Base-by-base conservation (phyloP, 2,113 vertebrate genomes). In the Telmatochromis sp. region DNA sequence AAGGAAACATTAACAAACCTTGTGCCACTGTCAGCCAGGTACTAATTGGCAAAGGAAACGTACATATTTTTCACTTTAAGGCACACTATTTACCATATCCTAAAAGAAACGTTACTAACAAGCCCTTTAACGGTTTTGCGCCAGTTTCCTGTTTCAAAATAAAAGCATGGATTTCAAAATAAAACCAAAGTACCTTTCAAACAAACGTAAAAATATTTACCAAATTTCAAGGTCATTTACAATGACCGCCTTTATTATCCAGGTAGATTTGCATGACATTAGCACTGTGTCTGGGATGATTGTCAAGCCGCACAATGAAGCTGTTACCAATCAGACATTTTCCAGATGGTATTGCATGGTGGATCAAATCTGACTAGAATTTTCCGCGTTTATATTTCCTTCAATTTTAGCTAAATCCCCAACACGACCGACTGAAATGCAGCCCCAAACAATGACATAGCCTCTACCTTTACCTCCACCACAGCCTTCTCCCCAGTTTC, bases 301-400 rank as follows among this genome's bases (percentile, higher is more conserved):
- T 70, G 37, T 15, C 65, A 70, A 42, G 65, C 12, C 2, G 37
- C 12, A 42, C 40, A 45, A 42, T 26, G 12, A 42, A 70, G 65
- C n/a, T 42, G 65, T 70, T 70, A 3, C 37, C 5, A 42, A 14
- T 70, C 37, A 70, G 35, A 23, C n/a, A 4, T 40, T 15, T 70
- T 23, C 35, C 65, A 23, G 12, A 70, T 70, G 12, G 35, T 70
- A 42, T 42, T 45, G 37, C 1, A 73, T 26, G 37, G n/a, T 26
- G 37, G 65, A 45, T 73, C 13, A 45, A 45, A 45, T 73, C 37
- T 26, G 37, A 40, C 63, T 21, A 12, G 23, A 42, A 23, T 42
- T 1, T 45, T 45, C 8, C 2, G 0, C 0, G 8, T 23, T 45
- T 45, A 73, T 73, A 45, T 23, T 73, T 73, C 8, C 37, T 0